Evolutionary conservation across 2,888 invertebrate species (phyloP), one percentile per base, ranked within the genome.

Genomic region (Metacarcinus magister): DNA sequence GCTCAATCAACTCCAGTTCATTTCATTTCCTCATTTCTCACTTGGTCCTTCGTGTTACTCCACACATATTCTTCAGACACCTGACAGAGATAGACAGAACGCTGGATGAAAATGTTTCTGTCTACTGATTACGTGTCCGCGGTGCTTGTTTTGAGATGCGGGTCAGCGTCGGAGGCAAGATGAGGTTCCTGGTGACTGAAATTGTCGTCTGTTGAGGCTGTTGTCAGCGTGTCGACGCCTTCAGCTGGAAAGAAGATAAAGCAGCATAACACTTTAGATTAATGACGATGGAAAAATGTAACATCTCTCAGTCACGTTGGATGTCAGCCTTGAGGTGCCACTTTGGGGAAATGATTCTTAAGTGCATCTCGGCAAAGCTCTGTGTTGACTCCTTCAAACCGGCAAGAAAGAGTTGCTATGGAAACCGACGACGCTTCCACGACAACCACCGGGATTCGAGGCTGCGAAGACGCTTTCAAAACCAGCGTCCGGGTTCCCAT

Each of bases 351-450:
- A 82, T 32, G 82, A 82, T 82, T 82, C 82, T 32, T 82, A 82
- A 82, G 10, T 16, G 82, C 82, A 82, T 82, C 82, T 10, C 82
- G 13, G 82, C 82, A 82, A 82, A 82, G 82, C 82, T 32, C 32
- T 82, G 82, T 82, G 82, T 82, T 82, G 32, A 28, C 82, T 82
- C 82, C 82, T 82, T 82, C 28, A 82, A 32, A 32, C 13, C 13
- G 32, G 82, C 82, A 82, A 92, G 75, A 87, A 54, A 92, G 46
- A 75, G 95, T 95, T 82, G 92, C 95, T 44, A 95, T 92, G 95
- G 60, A 44, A 92, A 95, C 95, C 28, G 90, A 75, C 92, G 82
- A 95, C 92, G 95, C 95, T 95, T 54, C 95, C 95, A 95, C 43
- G 95, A 95, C 95, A 95, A 95, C 95, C 92, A 48, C 95, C 48